phyloP scores from a whole-genome alignment of 2,113 vertebrate species.

The Chinchilla lanigera region DNA sequence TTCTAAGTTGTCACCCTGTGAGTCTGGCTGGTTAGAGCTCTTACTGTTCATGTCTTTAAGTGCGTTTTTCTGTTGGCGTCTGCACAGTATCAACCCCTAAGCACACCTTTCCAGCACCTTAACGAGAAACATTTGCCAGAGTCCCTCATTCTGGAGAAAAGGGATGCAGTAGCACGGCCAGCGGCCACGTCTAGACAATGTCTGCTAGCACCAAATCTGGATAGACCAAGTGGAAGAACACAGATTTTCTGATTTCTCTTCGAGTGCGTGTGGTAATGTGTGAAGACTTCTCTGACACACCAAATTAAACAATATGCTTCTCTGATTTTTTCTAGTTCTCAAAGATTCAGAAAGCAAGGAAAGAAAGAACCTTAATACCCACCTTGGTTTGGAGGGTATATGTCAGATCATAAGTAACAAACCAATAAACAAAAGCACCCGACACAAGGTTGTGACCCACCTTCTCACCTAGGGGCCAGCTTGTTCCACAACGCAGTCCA shows the following conservation, averaged over 20 bases:
- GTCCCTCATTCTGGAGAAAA: background rate
- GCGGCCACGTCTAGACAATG: background rate
- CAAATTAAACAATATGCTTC: background rate
- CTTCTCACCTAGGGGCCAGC: background rate
- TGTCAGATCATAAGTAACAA: background rate
- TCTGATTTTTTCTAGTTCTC: background rate
- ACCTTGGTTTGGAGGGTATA: background rate
- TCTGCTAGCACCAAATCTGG: background rate
- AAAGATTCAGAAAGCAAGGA: background rate
- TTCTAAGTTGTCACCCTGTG: background rate
- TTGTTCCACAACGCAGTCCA: background rate
- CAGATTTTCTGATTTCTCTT: background rate
- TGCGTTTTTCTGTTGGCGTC: conserved; percentile 23
- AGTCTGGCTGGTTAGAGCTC: background rate
- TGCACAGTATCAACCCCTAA: background rate
- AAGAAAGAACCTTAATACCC: background rate
- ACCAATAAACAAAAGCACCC: background rate
- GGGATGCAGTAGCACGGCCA: background rate
- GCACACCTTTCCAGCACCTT: background rate
- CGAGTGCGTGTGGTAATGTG: background rate
- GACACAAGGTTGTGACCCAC: too few species aligned
- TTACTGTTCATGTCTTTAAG: background rate
- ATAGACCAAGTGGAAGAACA: background rate
- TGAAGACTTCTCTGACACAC: background rate
- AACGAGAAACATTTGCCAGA: conserved; percentile 46